A percentile compares a stretch with the other conserved stretches of the same genome.
These are phyloP conservation scores for Melieria omissa DNA, from an alignment of 2,888 invertebrate species.

Conservation along the genomic window DNA sequence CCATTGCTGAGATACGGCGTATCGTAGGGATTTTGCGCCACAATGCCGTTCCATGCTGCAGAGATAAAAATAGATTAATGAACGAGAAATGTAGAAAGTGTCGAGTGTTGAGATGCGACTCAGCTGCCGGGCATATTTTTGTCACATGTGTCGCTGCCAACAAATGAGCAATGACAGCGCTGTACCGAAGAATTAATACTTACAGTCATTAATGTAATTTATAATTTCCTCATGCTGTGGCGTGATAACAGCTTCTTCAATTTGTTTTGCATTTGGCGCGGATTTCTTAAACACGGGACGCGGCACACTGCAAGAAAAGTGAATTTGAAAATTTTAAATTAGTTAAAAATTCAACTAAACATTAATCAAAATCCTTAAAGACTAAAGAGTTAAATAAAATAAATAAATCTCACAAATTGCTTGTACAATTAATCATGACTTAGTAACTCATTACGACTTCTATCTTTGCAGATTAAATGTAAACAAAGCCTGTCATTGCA, in stretches of 20 bases:
- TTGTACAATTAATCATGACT: no score
- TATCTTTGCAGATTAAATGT: no score
- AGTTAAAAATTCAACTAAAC: no score
- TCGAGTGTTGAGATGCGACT: neutral
- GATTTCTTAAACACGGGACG: constrained; percentile 77
- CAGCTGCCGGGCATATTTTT: no score
- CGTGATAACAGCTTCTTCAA: constrained; percentile 71
- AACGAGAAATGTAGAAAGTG: neutral
- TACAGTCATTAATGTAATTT: constrained; percentile 87
- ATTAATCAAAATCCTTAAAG: no score
- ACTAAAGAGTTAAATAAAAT: no score
- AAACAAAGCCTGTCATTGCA: no score
- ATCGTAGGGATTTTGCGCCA: constrained; percentile 66
- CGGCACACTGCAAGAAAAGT: constrained; percentile 72
- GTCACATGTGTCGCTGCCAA: no score
- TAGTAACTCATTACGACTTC: no score
- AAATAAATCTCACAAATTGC: no score
- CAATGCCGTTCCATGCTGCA: constrained; percentile 66
- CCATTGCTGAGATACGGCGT: constrained; percentile 38
- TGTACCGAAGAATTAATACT: constrained; percentile 62
- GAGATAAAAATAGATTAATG: neutral
- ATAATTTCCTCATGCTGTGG: constrained; percentile 90
- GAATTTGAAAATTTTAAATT: neutral
- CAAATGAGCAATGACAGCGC: no score
- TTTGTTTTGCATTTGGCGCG: constrained; percentile 66